These are phyloP conservation scores for Drosophila pullipes DNA, from an alignment of 2,888 invertebrate species.

Conservation along the genomic window DNA sequence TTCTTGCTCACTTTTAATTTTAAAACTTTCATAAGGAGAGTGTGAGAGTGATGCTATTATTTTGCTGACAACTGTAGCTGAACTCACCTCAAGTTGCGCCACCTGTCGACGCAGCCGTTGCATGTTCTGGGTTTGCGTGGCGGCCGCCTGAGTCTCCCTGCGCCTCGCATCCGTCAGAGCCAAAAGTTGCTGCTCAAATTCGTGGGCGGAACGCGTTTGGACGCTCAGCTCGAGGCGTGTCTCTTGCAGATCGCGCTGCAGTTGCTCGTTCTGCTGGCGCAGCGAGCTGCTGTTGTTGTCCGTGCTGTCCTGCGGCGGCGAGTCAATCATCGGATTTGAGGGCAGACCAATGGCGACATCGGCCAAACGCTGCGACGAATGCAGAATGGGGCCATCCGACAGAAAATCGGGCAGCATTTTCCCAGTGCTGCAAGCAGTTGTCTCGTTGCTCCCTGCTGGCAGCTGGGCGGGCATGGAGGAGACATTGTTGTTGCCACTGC, in stretches of 20 bases:
- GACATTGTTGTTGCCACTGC: slow-evolving; percentile 21
- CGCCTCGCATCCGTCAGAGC: slow-evolving; percentile 85
- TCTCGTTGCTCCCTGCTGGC: slow-evolving; percentile 32
- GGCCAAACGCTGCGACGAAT: slow-evolving; percentile 84
- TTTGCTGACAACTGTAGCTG: neutral
- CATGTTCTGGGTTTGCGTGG: slow-evolving; percentile 88
- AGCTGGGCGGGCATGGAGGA: slow-evolving; percentile 7
- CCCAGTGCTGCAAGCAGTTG: slow-evolving; percentile 45
- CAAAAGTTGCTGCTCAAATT: slow-evolving; percentile 86
- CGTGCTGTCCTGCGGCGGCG: slow-evolving; percentile 81
- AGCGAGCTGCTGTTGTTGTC: slow-evolving; percentile 71
- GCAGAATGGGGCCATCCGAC: slow-evolving; percentile 88
- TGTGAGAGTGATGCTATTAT: too few species aligned
- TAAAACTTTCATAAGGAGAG: too few species aligned
- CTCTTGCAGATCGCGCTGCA: slow-evolving; percentile 87
- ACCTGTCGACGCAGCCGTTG: slow-evolving; percentile 91
- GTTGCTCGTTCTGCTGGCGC: slow-evolving; percentile 84
- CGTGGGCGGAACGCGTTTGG: slow-evolving; percentile 86
- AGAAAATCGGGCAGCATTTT: slow-evolving; percentile 89
- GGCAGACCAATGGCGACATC: slow-evolving; percentile 85
- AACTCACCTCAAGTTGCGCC: slow-evolving; percentile 88
- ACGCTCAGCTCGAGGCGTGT: slow-evolving; percentile 87
- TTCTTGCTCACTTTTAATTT: too few species aligned
- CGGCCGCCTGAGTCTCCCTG: slow-evolving; percentile 88
- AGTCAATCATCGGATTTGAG: slow-evolving; percentile 83